A percentile compares a stretch with the other conserved stretches of the same genome.
phyloP scores from a whole-genome alignment of 2,797 vertebrate genomes.

The Chloroceryle inda region DNA sequence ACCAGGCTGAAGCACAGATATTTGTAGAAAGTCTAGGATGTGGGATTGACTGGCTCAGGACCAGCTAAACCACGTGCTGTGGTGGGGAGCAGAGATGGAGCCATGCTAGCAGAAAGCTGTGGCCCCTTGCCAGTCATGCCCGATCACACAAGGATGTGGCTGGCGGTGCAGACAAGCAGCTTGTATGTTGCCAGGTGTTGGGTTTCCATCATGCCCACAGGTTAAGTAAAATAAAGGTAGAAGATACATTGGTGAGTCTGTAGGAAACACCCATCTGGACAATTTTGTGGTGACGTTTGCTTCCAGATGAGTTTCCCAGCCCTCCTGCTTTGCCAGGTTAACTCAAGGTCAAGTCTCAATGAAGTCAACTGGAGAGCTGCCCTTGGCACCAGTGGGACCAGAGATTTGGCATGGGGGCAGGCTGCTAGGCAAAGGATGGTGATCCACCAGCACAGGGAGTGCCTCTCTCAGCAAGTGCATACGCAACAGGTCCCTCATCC shows the following conservation, averaged over 20 bases:
- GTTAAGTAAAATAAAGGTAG: neutral
- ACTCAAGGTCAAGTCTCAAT: neutral
- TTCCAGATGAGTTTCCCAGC: neutral
- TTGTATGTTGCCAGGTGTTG: rapidly evolving
- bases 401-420: neutral
- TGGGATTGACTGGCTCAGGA: neutral
- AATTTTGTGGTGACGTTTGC: neutral
- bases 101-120: neutral
- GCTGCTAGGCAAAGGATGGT: rapidly evolving
- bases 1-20: neutral
- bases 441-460: rapidly evolving
- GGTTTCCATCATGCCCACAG: neutral
- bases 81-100: neutral
- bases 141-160: neutral
- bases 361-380: neutral
- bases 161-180: rapidly evolving
- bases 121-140: neutral
- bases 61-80: neutral
- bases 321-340: neutral
- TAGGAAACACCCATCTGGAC: neutral
- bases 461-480: neutral
- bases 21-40: neutral
- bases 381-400: neutral
- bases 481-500: neutral
- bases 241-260: neutral